Evolutionary conservation across 2,113 vertebrate species (phyloP), one percentile per base, ranked within the genome.

Genomic region (Anthoscopus minutus): DNA sequence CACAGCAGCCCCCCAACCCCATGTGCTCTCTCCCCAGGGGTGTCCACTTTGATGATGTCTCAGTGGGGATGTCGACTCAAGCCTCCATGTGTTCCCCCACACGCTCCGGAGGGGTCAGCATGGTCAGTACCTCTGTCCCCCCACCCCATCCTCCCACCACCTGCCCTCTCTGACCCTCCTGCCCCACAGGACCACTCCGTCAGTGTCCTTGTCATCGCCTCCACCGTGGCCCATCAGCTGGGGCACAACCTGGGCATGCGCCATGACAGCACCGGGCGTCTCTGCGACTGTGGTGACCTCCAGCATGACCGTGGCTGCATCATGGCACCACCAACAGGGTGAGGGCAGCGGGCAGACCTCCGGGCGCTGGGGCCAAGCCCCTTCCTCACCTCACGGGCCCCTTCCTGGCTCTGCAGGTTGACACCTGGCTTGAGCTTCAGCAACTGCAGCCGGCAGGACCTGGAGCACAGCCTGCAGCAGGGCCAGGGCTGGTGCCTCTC

Each of bases 201-300:
- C 23, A 99, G 99, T 7, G 96, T 98, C 53, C 93, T 99, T 17
- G 98, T 98, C 4, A 95, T 99, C 6, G 98, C 99, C 15, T 99
- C 99, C 84, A 99, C 99, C 0, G 97, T 99, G 6, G 99, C 99
- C 7, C 99, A 99, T 7, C 99, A 99, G 92, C 95, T 99, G 5
- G 99, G 99, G 18, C 99, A 99, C 94, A 99, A 99, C 96, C 96
- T 99, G 79, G 99, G 99, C 67, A 98, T 99, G 97, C 98, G 92
- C 66, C 99, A 99, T 4, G 98, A 99, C 88, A 79, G 97, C 0
- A 22, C 96, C 0, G 97, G 98, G 6, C 98, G 98, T 11, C 94
- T 65, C 81, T 99, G 99, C 24, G 61, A 97, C 88, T 99, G 99
- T 37, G 81, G 96, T 10, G 99, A 99, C 51, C 97, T 97, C 28